These are phyloP conservation scores for Schizaphis graminum DNA, from an alignment of 2,888 invertebrate species.

Conservation along the genomic window DNA sequence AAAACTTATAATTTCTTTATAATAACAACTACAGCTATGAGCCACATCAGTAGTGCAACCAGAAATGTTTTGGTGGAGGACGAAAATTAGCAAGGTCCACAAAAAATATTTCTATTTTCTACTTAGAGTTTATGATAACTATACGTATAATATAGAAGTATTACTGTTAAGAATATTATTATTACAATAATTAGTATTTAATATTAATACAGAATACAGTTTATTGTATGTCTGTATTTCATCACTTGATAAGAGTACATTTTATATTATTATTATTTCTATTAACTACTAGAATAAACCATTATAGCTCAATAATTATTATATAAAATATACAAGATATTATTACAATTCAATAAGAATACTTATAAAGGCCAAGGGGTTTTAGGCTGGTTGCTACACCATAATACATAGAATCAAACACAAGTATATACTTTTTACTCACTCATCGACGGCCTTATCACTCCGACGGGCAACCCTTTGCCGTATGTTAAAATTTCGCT, in stretches of 20 bases:
- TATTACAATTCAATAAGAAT: no score
- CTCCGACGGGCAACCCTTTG: conserved; percentile 82
- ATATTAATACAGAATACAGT: background rate
- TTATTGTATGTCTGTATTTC: background rate
- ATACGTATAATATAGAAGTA: background rate
- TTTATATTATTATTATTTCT: no score
- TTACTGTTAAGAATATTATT: background rate
- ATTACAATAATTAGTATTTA: background rate
- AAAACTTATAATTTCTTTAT: background rate
- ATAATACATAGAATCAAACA: background rate
- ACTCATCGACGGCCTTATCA: conserved; percentile 90
- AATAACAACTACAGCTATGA: background rate
- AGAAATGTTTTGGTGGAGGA: background rate
- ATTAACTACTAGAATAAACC: no score
- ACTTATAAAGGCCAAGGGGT: background rate
- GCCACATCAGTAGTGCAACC: background rate
- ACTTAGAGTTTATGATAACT: background rate
- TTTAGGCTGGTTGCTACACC: background rate
- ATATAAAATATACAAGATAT: no score
- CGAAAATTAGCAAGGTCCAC: background rate
- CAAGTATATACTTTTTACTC: conserved; percentile 68
- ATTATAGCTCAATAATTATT: no score
- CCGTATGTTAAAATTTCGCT: conserved; percentile 79
- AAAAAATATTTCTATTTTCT: background rate
- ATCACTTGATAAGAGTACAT: background rate